phyloP scores from a whole-genome alignment of 1,140 invertebrate genomes.

The Chelonus insularis region DNA sequence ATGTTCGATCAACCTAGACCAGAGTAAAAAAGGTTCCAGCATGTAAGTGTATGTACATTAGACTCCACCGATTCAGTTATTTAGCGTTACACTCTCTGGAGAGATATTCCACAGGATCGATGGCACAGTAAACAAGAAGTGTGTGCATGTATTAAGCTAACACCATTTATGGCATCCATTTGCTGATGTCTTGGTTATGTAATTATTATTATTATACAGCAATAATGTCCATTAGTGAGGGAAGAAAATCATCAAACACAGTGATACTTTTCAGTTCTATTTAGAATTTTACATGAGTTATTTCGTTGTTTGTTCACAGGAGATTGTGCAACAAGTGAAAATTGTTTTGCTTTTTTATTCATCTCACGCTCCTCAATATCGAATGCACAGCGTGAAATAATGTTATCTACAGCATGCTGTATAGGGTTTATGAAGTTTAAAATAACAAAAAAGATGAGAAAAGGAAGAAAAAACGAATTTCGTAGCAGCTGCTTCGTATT shows the following conservation, averaged over 20 bases:
- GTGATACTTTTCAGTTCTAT: not conserved
- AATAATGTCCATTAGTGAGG: constrained; percentile 15
- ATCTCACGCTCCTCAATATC: not conserved
- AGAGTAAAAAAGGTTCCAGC: too few relatives aligned
- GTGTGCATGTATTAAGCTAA: not conserved
- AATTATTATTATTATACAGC: constrained; percentile 22
- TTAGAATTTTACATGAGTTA: not conserved
- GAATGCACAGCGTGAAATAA: too few relatives aligned
- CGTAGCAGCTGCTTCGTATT: not conserved
- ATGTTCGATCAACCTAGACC: too few relatives aligned
- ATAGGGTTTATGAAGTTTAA: not conserved
- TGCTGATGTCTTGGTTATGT: constrained; percentile 2
- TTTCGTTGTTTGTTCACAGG: not conserved
- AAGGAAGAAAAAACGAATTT: not conserved
- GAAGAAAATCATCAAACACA: not conserved
- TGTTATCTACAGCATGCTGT: not conserved
- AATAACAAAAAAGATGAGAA: not conserved
- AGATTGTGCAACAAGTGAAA: constrained; percentile 5
- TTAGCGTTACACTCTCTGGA: constrained; percentile 10
- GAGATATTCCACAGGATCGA: constrained; percentile 8
- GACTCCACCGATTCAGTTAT: constrained; percentile 18
- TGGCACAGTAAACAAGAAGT: constrained; percentile 2
- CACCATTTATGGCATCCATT: constrained; percentile 4
- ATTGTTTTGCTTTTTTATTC: constrained; percentile 9
- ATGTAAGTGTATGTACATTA: constrained; percentile 18